Percentiles rank a stretch among this genome's conserved stretches.
Conservation (phyloP, 2,797 vertebrate species). For the Cyclopterus lumpus region DNA sequence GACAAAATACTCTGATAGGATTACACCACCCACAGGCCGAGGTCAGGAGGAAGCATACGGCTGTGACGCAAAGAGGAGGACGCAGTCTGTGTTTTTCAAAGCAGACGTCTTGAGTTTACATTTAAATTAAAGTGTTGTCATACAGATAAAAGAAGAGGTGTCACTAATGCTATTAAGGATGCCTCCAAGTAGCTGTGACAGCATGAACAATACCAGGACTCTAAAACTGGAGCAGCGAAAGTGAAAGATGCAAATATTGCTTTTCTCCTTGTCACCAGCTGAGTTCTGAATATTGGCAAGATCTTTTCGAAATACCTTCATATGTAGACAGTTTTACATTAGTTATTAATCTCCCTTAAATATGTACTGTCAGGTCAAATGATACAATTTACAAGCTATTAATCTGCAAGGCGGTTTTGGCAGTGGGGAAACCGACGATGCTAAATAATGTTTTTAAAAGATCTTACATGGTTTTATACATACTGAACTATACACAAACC, state of each 20-base stretch:
- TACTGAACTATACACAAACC: not conserved
- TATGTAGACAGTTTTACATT: not conserved
- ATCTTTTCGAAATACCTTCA: not conserved
- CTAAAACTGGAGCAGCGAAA: not conserved
- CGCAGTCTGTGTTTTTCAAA: not conserved
- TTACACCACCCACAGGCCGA: conserved; percentile 51
- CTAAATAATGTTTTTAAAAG: not conserved
- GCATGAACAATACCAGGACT: not conserved
- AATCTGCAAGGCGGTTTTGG: not conserved
- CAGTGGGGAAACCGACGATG: not conserved
- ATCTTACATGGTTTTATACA: not conserved
- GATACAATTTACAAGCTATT: not conserved
- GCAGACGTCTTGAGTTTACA: not conserved
- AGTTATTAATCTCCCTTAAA: not conserved
- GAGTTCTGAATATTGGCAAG: not conserved
- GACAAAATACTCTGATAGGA: conserved; percentile 71
- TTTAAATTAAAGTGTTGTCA: conserved; percentile 5
- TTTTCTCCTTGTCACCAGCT: not conserved
- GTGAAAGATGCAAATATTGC: not conserved
- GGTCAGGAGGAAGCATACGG: not conserved
- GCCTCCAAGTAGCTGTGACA: not conserved
- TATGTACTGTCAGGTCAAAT: not conserved
- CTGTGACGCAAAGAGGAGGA: conserved; percentile 5
- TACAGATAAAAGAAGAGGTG: not conserved
- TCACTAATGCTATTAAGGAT: not conserved